Conservation (phyloP, 2,113 vertebrate genomes). For the Lepus timidus region DNA sequence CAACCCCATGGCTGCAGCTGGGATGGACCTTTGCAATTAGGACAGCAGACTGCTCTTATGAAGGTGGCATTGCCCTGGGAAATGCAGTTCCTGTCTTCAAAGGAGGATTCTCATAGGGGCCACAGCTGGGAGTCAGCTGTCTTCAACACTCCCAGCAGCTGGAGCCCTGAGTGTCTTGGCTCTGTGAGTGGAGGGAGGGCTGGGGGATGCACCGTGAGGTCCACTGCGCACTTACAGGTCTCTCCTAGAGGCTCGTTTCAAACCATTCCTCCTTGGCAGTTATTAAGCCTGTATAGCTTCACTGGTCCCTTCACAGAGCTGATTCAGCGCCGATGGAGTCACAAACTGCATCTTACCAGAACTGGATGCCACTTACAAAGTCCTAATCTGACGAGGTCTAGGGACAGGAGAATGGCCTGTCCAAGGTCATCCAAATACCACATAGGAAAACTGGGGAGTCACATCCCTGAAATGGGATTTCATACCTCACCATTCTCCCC, state of each 20-base stretch:
- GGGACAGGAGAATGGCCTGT: background rate
- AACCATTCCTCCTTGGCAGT: background rate
- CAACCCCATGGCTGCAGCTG: background rate
- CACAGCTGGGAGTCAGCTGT: background rate
- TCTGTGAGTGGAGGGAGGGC: background rate
- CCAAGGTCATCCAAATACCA: background rate
- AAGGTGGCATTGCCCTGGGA: background rate
- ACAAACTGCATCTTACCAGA: background rate
- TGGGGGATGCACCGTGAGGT: accelerated
- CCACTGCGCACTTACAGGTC: background rate
- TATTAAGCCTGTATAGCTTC: background rate
- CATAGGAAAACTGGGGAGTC: background rate
- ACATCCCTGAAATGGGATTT: background rate
- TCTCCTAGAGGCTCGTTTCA: background rate
- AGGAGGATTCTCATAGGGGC: background rate
- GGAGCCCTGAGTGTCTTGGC: background rate
- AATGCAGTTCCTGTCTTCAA: background rate
- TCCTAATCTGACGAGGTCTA: background rate
- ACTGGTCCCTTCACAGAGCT: background rate
- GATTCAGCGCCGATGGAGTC: background rate
- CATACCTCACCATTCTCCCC: background rate
- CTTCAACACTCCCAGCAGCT: background rate
- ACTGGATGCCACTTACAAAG: background rate
- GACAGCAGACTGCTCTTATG: background rate
- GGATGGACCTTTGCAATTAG: background rate